Conservation (phyloP, 2,888 invertebrate genomes). For the Listrodromus nycthemerus region DNA sequence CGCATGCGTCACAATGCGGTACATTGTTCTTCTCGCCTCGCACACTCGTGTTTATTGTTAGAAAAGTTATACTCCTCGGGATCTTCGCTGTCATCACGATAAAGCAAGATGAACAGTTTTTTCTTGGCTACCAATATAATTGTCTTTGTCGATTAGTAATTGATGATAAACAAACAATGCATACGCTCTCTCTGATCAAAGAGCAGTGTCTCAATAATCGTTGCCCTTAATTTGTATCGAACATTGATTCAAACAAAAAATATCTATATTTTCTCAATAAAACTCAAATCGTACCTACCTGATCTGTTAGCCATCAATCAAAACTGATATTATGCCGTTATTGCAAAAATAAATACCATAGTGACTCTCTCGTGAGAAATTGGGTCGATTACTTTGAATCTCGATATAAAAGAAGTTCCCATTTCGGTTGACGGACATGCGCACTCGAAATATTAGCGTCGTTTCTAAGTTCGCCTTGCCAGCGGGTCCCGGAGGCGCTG, state of each 20-base stretch:
- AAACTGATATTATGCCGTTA: not conserved
- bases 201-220: not conserved
- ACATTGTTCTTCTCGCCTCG: not conserved
- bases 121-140: not conserved
- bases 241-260: not conserved
- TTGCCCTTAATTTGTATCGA: not conserved
- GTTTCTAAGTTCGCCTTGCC: no score
- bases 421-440: no score
- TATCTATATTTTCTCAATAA: not conserved
- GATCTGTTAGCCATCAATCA: not conserved
- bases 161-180: not conserved
- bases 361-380: not conserved
- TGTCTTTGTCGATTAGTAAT: not conserved
- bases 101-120: not conserved
- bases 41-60: not conserved
- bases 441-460: no score
- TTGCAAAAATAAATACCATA: not conserved
- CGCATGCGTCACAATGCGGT: constrained; percentile 43
- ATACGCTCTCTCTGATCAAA: not conserved
- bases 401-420: not conserved
- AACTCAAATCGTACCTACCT: not conserved
- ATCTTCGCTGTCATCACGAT: not conserved
- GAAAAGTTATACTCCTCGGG: not conserved
- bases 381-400: not conserved
- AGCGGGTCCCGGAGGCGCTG: not conserved